Evolutionary conservation across 2,113 vertebrate species (phyloP), one percentile per base, ranked within the genome.

Genomic region (Alethe diademata): DNA sequence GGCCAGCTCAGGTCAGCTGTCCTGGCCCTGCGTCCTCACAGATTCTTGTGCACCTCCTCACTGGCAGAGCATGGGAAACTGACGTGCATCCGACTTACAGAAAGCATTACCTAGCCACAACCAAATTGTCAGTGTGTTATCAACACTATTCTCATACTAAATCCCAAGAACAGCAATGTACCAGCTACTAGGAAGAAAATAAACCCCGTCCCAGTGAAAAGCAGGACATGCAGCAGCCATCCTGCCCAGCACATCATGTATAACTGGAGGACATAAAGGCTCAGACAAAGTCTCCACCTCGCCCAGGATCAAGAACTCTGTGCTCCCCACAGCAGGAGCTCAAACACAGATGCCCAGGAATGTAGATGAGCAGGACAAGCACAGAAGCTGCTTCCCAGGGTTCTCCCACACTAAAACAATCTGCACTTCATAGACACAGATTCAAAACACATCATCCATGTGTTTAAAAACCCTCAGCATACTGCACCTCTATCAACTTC

Each of bases 401-500:
- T 11, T 70, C 56, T 81, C 69, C 24, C 33, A 58, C 13, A 23
- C 40, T 43, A 54, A 62, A 85, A 36, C 11, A 42, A 51, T 6
- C 26, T 51, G 8, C 53, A 70, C 14, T 50, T 66, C 23, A 24
- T 13, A 86, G 47, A 40, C 24, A 33, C 38, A 19, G 29, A 64
- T 35, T 60, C 43, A 88, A 86, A 51, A 57, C 2, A 13, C 1
- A 6, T 14, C 25, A 74, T 16, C 25, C 33, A 19, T 0, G 0
- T 7, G 9, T 61, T 26, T 58, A 71, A 45, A 36, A 90, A 36
- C 13, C 12, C 56, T 57, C 40, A 65, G 36, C 22, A 53, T 4
- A 25, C 7, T 40, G 36, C 9, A 48, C 3, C n/a, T 70, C 18
- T 58, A 36, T 13, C 42, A 81, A 8, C 38, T 11, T 53, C 13